Evolutionary conservation across 2,888 invertebrate species (phyloP).

Genomic region (Agrotis segetum): DNA sequence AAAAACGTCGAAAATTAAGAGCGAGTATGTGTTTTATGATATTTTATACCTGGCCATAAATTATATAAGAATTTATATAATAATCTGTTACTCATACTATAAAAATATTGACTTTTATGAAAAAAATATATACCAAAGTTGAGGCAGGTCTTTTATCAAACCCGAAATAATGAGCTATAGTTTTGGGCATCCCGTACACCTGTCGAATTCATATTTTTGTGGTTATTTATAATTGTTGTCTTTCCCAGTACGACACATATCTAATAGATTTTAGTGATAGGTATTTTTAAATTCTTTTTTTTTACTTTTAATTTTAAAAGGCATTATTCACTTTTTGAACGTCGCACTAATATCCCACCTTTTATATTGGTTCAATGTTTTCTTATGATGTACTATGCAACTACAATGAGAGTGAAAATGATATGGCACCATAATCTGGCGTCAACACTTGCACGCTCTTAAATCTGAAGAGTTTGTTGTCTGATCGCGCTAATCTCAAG

Average conservation of each 20-base stretch:
- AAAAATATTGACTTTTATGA: background rate
- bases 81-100: background rate
- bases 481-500: too few relatives aligned
- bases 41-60: background rate
- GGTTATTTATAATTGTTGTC: conserved; percentile 79
- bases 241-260: conserved; percentile 69
- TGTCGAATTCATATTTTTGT: conserved; percentile 66
- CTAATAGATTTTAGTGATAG: conserved; percentile 66
- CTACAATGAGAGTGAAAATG: too few relatives aligned
- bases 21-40: too few relatives aligned
- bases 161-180: conserved; percentile 10
- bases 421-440: too few relatives aligned
- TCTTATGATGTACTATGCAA: background rate
- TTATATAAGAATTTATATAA: too few relatives aligned
- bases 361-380: conserved; percentile 7
- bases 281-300: conserved; percentile 62
- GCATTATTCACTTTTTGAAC: conserved; percentile 62
- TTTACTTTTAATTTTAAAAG: conserved; percentile 51
- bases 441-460: too few relatives aligned
- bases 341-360: conserved; percentile 48
- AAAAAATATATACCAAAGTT: conserved; percentile 42
- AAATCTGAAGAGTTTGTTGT: too few relatives aligned
- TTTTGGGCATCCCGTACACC: conserved; percentile 11
- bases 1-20: conserved; percentile 23
- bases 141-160: background rate